Conservation (phyloP, 2,797 vertebrate genomes). For the Clamator glandarius region DNA sequence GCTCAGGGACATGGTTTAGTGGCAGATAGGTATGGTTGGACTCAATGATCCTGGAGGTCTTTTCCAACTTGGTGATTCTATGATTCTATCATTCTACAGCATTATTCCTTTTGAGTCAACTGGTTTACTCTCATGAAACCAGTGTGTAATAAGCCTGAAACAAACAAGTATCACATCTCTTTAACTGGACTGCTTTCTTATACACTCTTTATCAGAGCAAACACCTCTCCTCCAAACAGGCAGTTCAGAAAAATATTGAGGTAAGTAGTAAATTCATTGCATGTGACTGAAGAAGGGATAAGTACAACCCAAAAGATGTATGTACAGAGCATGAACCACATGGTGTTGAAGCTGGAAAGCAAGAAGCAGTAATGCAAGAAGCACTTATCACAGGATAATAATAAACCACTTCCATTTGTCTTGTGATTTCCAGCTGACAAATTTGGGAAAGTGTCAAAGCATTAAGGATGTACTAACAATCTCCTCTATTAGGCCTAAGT, state of each 20-base stretch:
- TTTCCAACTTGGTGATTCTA: too few relatives aligned
- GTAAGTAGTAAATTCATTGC: not conserved
- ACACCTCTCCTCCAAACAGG: not conserved
- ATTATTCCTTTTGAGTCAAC: not conserved
- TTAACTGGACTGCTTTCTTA: not conserved
- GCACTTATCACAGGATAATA: not conserved
- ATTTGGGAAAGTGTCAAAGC: not conserved
- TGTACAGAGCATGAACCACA: accelerated
- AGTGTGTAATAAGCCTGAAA: not conserved
- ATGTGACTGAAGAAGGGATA: not conserved
- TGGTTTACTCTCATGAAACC: not conserved
- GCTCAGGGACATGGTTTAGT: too few relatives aligned
- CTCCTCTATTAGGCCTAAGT: not conserved
- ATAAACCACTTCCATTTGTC: not conserved
- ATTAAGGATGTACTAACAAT: not conserved
- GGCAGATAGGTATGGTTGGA: too few relatives aligned
- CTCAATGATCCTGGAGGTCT: too few relatives aligned
- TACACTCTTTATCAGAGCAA: not conserved
- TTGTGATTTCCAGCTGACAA: conserved; percentile 11
- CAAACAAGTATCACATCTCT: not conserved
- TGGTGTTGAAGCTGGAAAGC: not conserved
- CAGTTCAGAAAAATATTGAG: not conserved
- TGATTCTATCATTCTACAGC: not conserved
- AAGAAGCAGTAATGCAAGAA: not conserved
- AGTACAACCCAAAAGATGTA: not conserved